Conservation (phyloP, 2,888 invertebrate genomes). For the Nemoura dubitans region DNA sequence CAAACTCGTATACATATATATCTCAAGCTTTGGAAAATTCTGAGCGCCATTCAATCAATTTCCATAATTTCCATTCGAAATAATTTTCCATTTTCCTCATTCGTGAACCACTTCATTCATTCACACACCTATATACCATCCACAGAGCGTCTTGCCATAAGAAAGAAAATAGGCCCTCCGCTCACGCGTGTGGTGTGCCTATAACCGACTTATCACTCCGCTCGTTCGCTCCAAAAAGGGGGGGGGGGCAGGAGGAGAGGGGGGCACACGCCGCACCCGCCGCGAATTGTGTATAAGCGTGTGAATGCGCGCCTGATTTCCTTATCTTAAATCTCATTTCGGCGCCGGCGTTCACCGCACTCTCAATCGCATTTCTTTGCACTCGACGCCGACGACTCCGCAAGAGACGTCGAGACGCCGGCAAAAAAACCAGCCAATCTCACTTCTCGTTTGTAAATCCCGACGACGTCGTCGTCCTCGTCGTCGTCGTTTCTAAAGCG, state of each 20-base stretch:
- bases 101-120: neutral
- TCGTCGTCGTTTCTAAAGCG: neutral
- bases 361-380: slow-evolving; percentile 33
- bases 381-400: neutral
- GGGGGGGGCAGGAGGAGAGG: too few species aligned
- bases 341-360: neutral
- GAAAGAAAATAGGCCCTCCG: neutral
- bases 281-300: slow-evolving; percentile 20
- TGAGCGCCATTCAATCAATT: neutral
- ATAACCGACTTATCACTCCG: neutral
- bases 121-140: too few species aligned
- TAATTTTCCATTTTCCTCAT: neutral
- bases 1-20: too few species aligned
- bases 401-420: neutral
- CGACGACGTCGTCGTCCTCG: neutral
- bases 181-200: neutral
- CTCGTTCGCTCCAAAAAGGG: too few species aligned
- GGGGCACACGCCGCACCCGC: neutral
- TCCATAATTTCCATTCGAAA: neutral
- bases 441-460: slow-evolving; percentile 25
- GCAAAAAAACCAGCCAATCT: slow-evolving; percentile 34
- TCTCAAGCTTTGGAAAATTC: too few species aligned
- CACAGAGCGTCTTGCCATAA: too few species aligned
- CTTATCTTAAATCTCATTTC: slow-evolving; percentile 27
- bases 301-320: slow-evolving; percentile 36